These are phyloP conservation scores for Magallana nippona DNA, from an alignment of 2,888 invertebrate genomes.

Conservation along the genomic window DNA sequence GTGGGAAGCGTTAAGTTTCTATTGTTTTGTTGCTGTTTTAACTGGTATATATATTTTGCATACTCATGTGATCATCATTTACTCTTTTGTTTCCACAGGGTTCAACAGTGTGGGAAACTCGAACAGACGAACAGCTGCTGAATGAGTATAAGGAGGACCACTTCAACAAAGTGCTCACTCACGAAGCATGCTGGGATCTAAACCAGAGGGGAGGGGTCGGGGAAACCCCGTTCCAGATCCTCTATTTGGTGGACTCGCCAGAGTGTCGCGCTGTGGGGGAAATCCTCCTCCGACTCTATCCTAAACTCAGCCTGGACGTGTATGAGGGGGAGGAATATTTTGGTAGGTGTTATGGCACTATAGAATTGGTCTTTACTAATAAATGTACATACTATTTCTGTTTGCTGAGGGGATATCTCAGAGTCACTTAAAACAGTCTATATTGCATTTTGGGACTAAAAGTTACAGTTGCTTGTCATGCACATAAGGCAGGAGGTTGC, in stretches of 20 bases:
- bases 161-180: constrained; percentile 72
- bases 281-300: constrained; percentile 93
- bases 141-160: constrained; percentile 64
- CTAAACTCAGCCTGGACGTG: constrained; percentile 93
- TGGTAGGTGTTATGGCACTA: constrained; percentile 82
- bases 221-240: constrained; percentile 95
- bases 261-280: constrained; percentile 90
- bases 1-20: too few relatives aligned
- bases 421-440: too few relatives aligned
- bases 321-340: constrained; percentile 98
- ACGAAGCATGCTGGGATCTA: constrained; percentile 97
- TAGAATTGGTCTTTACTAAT: too few relatives aligned
- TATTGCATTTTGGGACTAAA: too few relatives aligned
- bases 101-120: constrained; percentile 58
- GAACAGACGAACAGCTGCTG: constrained; percentile 63
- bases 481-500: too few relatives aligned
- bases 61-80: too few relatives aligned
- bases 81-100: constrained; percentile 45
- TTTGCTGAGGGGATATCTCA: too few relatives aligned
- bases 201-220: constrained; percentile 96
- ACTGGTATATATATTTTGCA: too few relatives aligned
- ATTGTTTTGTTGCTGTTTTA: too few relatives aligned
- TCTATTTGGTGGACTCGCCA: constrained; percentile 96
- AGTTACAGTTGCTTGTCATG: too few relatives aligned
- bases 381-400: too few relatives aligned